Evolutionary conservation across 1,140 invertebrate species (phyloP).

Genomic region (Zaprionus nigranus): DNA sequence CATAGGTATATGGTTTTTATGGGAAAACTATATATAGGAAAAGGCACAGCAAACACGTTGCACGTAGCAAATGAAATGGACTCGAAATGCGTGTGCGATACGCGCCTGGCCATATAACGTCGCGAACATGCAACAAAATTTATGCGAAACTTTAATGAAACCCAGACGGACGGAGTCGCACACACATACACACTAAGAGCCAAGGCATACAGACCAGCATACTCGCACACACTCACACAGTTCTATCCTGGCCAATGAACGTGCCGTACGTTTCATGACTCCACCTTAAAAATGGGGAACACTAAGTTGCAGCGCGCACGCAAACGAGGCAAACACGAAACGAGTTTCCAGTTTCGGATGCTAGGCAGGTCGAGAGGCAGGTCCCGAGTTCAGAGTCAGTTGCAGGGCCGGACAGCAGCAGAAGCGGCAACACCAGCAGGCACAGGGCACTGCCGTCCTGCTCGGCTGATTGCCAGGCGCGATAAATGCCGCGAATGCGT

Average conservation of each 20-base stretch:
- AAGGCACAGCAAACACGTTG: conserved; percentile 47
- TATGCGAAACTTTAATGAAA: conserved; percentile 79
- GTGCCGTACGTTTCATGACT: conserved; percentile 56
- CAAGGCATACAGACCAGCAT: conserved; percentile 23
- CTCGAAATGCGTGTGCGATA: conserved; percentile 75
- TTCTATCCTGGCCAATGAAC: conserved; percentile 53
- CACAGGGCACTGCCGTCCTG: conserved; percentile 52
- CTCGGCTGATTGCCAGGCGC: conserved; percentile 61
- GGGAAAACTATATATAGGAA: conserved; percentile 51
- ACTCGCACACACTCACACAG: neutral
- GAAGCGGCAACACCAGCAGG: conserved; percentile 13
- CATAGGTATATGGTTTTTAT: conserved; percentile 33
- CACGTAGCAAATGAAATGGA: conserved; percentile 74
- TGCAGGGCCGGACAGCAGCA: conserved; percentile 41
- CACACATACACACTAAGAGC: neutral
- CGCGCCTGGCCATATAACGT: conserved; percentile 58
- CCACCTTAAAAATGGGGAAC: conserved; percentile 76
- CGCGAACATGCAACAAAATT: conserved; percentile 79
- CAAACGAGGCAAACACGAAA: conserved; percentile 38
- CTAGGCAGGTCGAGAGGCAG: conserved; percentile 8
- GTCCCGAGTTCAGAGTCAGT: conserved; percentile 14
- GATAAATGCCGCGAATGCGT: conserved; percentile 60
- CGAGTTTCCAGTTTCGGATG: conserved; percentile 46
- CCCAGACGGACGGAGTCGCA: conserved; percentile 33
- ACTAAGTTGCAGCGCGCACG: conserved; percentile 42